Evolutionary conservation across 2,888 invertebrate species (phyloP), one percentile per base, ranked within the genome.

Genomic region (Alcis repandata): DNA sequence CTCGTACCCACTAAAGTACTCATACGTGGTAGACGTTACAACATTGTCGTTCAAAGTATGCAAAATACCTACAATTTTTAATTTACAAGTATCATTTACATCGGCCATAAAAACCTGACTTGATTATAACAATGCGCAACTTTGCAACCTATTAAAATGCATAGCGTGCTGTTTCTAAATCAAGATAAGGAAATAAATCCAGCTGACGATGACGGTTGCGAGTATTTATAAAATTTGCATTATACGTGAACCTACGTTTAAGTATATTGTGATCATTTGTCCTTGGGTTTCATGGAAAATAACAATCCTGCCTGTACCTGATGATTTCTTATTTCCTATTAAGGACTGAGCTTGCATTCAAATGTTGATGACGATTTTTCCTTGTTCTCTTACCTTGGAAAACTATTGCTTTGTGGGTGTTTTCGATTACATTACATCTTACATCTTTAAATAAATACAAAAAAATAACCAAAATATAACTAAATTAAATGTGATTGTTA

Each of bases 81-180:
- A 9, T 33, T 59, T 52, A 15, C 8, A 36, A 51, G 52, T 52
- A 45, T 52, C 57, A 51, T 52, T 52, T 57, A 33, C 27, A 22
- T 13, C 11, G 33, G 13, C 15, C 32, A 57, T 46, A 59, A 54
- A 52, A 48, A 48, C 59, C 43, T 54, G 17, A 32, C 22, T 46
- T 56, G 59, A 61, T 49, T 33, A 32, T 36, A n/a, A 59, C 46
- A 40, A 56, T 59, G 59, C 40, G 40, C 60, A 62, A 63, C 58
- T 59, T 56, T 17, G 56, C 38, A 19, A 38, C 59, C 56, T 67
- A 69, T 71, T 73, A 63, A 56, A 67, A 73, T 71, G 71, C 71
- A 73, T 73, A 54, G 69, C 73, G 68, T 71, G 73, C 51, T 68
- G 63, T 71, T 69, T 67, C 69, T 69, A 69, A 69, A 73, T 73